A percentile compares a stretch with the other conserved stretches of the same genome.
These are phyloP conservation scores for Latrodectus hesperus DNA, from an alignment of 2,888 invertebrate species.

Conservation along the genomic window DNA sequence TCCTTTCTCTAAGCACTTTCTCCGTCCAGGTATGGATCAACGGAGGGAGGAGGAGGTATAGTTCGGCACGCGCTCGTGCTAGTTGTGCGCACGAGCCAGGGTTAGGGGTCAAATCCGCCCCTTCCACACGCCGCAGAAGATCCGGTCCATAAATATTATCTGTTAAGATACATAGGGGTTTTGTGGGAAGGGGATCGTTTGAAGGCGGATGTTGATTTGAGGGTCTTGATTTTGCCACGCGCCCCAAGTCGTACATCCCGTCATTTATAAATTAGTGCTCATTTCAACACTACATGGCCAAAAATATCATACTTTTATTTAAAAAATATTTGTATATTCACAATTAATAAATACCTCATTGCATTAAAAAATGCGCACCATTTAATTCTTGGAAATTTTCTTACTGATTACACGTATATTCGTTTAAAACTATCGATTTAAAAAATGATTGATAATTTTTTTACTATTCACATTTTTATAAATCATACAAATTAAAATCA, in stretches of 20 bases:
- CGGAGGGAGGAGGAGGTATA: constrained; percentile 4
- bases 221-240: constrained; percentile 50
- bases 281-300: no score
- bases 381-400: no score
- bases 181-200: constrained; percentile 23
- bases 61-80: constrained; percentile 62
- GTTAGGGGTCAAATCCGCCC: constrained; percentile 47
- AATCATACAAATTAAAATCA: no score
- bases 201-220: constrained; percentile 58
- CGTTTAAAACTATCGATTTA: no score
- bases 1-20: constrained; percentile 5
- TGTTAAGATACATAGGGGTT: constrained; percentile 26
- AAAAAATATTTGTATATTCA: no score
- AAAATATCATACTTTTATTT: no score
- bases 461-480: no score
- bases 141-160: constrained; percentile 66
- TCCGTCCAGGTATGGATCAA: neutral
- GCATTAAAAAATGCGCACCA: no score
- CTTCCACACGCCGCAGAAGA: constrained; percentile 58
- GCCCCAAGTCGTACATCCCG: constrained; percentile 1
- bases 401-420: no score
- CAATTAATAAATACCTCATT: no score
- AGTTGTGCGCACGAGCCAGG: constrained; percentile 57
- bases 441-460: no score
- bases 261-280: neutral